Evolutionary conservation across 2,113 vertebrate species (phyloP), one percentile per base, ranked within the genome.

Genomic region (Anas platyrhynchos): DNA sequence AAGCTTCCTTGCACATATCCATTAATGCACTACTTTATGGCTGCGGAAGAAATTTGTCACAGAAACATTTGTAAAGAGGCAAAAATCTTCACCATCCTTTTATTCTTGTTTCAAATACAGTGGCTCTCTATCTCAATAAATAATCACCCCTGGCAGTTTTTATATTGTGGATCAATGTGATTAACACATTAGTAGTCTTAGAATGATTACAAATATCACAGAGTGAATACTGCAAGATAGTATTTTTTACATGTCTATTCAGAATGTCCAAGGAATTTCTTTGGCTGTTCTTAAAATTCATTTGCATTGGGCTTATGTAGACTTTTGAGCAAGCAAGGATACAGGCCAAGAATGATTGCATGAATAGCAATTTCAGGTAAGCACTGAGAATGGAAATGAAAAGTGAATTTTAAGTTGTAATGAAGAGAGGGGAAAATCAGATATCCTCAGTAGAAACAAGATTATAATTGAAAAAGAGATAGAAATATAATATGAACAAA

Each of bases 21-120:
- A 11, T 93, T 96, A 97, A 68, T 50, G 61, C 27, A 71, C 88
- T 91, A n/a, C 69, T 96, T 96, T 83, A 87, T 66, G 84, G 80
- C 59, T 88, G 80, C 0, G 1, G 76, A 96, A 94, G 63, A 89
- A 91, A 96, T 93, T 66, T 79, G 63, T 86, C 59, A 86, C 61
- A 92, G 89, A 62, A 84, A 55, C 13, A 77, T 73, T 88, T 29
- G 29, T 48, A 22, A 17, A 41, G 44, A 85, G 71, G 75, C 6
- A 66, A 41, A 88, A 91, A n/a, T 16, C 10, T 62, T 80, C 22
- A 16, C 32, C 18, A 32, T 46, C 5, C 11, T 90, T 77, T 89
- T 76, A 74, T 43, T 76, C 31, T 48, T 68, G 9, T 68, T 91
- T 69, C 48, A 77, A 74, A 91, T 55, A 25, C 27, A 13, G 4